A percentile compares a stretch with the other conserved stretches of the same genome.
Conservation (phyloP, 2,797 vertebrate genomes). For the Sebastes itinus region DNA sequence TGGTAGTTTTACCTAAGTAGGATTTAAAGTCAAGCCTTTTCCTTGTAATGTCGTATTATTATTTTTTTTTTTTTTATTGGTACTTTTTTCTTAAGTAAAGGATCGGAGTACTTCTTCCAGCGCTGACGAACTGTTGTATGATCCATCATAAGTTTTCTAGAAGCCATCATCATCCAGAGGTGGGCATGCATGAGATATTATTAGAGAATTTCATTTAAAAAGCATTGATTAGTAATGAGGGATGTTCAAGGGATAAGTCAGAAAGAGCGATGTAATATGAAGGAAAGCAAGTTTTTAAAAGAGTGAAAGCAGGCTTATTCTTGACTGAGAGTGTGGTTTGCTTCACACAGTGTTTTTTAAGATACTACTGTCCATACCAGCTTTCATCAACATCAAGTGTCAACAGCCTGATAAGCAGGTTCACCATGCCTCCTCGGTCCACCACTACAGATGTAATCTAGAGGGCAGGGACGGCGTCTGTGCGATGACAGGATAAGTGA, state of each 20-base stretch:
- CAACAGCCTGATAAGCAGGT: conserved; percentile 54
- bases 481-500: conserved; percentile 68
- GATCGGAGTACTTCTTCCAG: background rate
- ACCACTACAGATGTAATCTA: conserved; percentile 55
- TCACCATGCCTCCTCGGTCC: conserved; percentile 49
- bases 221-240: background rate
- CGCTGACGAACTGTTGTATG: background rate
- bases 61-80: too few relatives aligned
- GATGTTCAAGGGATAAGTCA: background rate
- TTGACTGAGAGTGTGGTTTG: background rate
- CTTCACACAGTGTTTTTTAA: background rate
- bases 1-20: too few relatives aligned
- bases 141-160: background rate
- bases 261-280: background rate
- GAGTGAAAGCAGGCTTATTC: background rate
- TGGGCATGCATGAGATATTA: background rate
- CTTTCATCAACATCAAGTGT: conserved; percentile 48
- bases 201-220: background rate
- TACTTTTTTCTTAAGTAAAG: too few relatives aligned
- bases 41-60: too few relatives aligned
- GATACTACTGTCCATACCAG: background rate
- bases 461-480: conserved; percentile 47
- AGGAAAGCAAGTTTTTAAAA: background rate
- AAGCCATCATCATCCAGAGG: background rate
- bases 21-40: too few relatives aligned